These are phyloP conservation scores for Corvus hawaiiensis DNA, from an alignment of 2,113 vertebrate species.

Conservation along the genomic window DNA sequence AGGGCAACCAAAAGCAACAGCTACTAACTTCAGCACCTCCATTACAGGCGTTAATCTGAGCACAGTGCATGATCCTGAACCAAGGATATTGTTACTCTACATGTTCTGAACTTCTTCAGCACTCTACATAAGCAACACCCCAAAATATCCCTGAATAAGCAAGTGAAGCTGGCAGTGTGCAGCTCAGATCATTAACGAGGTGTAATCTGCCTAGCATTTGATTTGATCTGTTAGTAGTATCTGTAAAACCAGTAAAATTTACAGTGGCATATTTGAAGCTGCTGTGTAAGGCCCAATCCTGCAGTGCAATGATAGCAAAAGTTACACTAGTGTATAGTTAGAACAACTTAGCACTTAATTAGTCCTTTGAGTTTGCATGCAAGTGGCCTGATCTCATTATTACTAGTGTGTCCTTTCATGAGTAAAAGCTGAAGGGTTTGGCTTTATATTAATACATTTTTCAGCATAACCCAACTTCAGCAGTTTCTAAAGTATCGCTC, in stretches of 20 bases:
- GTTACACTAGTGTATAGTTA: background rate
- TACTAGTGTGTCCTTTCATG: background rate
- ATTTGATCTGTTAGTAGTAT: background rate
- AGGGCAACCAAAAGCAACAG: background rate
- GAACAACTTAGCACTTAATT: background rate
- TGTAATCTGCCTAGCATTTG: background rate
- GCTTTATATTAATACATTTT: background rate
- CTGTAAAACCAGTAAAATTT: background rate
- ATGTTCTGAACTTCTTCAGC: background rate
- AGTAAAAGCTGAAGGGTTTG: slow-evolving; percentile 7
- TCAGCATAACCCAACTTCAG: background rate
- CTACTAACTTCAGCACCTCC: background rate
- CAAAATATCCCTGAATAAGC: background rate
- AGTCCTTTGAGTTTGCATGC: background rate
- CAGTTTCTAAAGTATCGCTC: background rate
- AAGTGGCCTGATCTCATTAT: background rate
- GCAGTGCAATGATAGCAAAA: background rate
- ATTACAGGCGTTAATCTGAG: background rate
- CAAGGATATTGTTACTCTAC: background rate
- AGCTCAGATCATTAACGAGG: background rate
- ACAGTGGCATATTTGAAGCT: background rate
- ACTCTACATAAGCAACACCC: background rate
- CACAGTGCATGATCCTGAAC: background rate
- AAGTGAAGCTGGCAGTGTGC: background rate
- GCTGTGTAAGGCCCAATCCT: background rate